These are phyloP conservation scores for Trachelus stipa DNA, from an alignment of 2,888 invertebrate species.

Conservation along the genomic window DNA sequence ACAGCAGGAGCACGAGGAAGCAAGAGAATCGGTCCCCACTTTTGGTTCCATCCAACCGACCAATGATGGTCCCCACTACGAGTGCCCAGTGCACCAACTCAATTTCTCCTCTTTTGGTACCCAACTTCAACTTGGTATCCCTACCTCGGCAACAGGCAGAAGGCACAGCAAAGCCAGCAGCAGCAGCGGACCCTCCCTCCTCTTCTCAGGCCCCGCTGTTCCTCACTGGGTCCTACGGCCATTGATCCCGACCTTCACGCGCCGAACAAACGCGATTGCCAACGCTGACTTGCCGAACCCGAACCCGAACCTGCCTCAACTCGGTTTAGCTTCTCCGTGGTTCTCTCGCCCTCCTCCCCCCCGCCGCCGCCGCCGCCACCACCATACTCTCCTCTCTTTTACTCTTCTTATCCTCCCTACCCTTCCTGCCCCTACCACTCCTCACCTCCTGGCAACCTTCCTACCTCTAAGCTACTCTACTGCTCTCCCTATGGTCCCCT, in stretches of 20 bases:
- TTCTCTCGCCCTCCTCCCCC: constrained; percentile 23
- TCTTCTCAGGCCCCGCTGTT: constrained; percentile 10
- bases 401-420: constrained; percentile 35
- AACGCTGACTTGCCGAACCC: constrained; percentile 62
- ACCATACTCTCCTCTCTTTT: constrained; percentile 31
- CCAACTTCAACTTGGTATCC: constrained; percentile 41
- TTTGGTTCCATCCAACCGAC: constrained; percentile 21
- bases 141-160: constrained; percentile 3
- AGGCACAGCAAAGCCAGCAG: constrained; percentile 23
- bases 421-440: constrained; percentile 29
- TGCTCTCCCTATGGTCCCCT: not conserved
- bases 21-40: not conserved
- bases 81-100: constrained; percentile 48
- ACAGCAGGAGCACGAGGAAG: constrained; percentile 18
- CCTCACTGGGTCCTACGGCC: constrained; percentile 61
- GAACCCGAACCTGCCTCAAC: constrained; percentile 60
- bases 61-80: constrained; percentile 32
- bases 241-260: constrained; percentile 68
- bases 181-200: constrained; percentile 36
- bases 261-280: constrained; percentile 64
- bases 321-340: constrained; percentile 35
- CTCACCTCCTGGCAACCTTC: constrained; percentile 34
- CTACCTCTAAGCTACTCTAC: constrained; percentile 26
- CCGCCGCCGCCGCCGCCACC: constrained; percentile 24
- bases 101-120: constrained; percentile 63